Evolutionary conservation across 2,113 vertebrate genomes (phyloP).

Genomic region (Haemorhous mexicanus): DNA sequence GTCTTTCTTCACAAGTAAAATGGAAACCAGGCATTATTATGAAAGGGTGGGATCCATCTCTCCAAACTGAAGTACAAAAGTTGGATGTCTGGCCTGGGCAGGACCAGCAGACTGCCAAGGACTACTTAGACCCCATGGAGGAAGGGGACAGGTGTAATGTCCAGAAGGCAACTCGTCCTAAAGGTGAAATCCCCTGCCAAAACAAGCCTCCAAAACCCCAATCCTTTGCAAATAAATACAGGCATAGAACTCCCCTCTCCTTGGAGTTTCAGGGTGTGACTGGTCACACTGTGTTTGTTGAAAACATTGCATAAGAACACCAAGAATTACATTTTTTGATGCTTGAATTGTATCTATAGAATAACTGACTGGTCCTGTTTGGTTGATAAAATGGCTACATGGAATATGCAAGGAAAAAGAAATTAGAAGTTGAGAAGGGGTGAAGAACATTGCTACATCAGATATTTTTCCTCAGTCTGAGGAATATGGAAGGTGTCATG

Average conservation of each 20-base stretch:
- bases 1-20: background rate
- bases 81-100: background rate
- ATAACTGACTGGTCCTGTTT: background rate
- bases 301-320: background rate
- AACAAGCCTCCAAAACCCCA: background rate
- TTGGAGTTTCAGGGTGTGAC: background rate
- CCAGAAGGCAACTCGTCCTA: background rate
- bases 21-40: background rate
- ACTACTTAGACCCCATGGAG: background rate
- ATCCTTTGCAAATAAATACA: background rate
- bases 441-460: background rate
- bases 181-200: background rate
- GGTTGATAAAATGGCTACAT: background rate
- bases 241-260: background rate
- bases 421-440: background rate
- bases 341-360: background rate
- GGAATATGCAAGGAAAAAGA: background rate
- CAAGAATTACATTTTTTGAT: background rate
- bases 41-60: background rate
- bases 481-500: background rate
- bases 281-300: background rate
- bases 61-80: background rate
- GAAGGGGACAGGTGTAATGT: background rate
- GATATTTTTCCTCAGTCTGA: constrained; percentile 2
- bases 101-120: background rate